Evolutionary conservation across 2,113 vertebrate genomes (phyloP).

Genomic region (Rhineura floridana): DNA sequence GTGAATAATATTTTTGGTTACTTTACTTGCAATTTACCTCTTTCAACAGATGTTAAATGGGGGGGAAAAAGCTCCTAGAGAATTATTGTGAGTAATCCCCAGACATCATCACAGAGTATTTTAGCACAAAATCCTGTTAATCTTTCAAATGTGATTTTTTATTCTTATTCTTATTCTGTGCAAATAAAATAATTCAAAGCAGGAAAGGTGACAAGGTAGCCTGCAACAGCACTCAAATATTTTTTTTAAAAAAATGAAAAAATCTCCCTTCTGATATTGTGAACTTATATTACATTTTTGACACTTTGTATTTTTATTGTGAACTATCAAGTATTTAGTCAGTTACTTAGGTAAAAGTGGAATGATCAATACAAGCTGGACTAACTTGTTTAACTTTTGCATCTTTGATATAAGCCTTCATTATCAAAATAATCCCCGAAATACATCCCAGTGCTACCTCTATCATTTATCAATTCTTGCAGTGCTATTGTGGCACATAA

Average conservation of each 20-base stretch:
- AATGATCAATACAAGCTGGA: background rate
- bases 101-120: background rate
- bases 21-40: background rate
- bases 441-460: too few species aligned
- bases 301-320: background rate
- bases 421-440: background rate
- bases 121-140: background rate
- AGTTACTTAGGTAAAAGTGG: background rate
- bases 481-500: background rate
- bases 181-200: conserved; percentile 7
- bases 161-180: background rate
- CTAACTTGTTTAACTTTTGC: background rate
- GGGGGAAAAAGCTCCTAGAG: background rate
- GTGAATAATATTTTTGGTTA: background rate
- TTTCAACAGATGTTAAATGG: background rate
- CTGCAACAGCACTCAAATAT: background rate
- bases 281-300: background rate
- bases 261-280: background rate
- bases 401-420: background rate
- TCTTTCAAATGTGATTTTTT: conserved; percentile 2
- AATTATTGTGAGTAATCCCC: background rate
- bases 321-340: background rate
- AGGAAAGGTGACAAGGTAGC: background rate
- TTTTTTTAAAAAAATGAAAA: background rate
- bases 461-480: background rate